Base-by-base conservation (phyloP, 1,140 invertebrate genomes). In the Drosophila teissieri region DNA sequence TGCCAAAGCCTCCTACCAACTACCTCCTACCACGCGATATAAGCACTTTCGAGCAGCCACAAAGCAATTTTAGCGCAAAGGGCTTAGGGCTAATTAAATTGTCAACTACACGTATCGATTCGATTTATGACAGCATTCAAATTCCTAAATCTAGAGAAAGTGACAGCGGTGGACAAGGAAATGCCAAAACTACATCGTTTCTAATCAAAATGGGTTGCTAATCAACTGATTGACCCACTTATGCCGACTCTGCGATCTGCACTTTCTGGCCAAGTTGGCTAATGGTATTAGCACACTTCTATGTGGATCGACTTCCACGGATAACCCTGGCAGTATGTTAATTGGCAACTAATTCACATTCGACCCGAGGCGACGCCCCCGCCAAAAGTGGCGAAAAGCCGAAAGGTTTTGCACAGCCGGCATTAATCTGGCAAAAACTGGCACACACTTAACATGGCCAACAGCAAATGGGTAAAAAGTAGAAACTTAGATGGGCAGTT, bases 11-110 rank as follows among this genome's bases (percentile, higher is more conserved):
- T 65, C 57, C 53, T 60, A 61, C 40, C 31, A 19, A 19, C 19
- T 19, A 2, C 19, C 19, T 2, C 19, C 1, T 19, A 31, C 60
- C 46, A 56, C 48, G 40, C 52, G 75, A 54, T 84, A 63, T 67
- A 72, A 67, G 48, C 64, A 54, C 72, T 61, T 61, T 49, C 19
- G 19, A 19, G 19, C 19, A 67, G 54, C 69, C 65, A 27, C 54
- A 68, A 80, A 73, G 68, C 64, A 60, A 65, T 75, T 75, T 75
- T 54, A 65, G 61, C 61, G 48, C 73, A 81, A 76, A 39, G 78
- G 74, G 56, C 74, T 85, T 85, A 81, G 62, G 58, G 63, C 84
- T 86, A 86, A 86, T 86, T 86, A 70, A 88, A 76, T 86, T 88
- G 78, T 80, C 74, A 65, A 64, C 64, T 61, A 60, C 31, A 31